These are phyloP conservation scores for Gymnothorax javanicus DNA, from an alignment of 2,797 vertebrate species.

Conservation along the genomic window DNA sequence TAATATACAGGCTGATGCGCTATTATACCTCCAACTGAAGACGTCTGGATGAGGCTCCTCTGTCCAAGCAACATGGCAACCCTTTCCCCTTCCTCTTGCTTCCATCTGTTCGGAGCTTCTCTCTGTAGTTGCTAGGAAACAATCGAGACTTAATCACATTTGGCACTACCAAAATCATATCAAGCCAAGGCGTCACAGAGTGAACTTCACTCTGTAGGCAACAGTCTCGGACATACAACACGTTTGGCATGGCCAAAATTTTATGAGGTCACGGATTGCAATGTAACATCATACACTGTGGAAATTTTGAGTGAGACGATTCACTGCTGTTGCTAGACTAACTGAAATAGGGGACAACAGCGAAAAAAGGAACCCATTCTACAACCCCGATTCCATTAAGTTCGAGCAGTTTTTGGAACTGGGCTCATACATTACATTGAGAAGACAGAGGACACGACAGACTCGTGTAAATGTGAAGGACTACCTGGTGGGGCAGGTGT, in stretches of 20 bases:
- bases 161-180: constrained; percentile 28
- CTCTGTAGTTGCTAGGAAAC: constrained; percentile 37
- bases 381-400: neutral
- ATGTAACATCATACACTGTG: neutral
- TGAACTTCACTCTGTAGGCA: too few relatives aligned
- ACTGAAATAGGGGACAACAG: neutral
- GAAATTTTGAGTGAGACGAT: neutral
- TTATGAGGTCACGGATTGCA: neutral
- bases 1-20: neutral
- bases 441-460: neutral
- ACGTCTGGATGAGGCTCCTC: constrained; percentile 61
- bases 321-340: neutral
- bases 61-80: constrained; percentile 60
- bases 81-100: constrained; percentile 60
- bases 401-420: too few relatives aligned
- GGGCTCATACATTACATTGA: neutral
- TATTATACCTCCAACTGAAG: constrained; percentile 65
- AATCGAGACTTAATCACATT: neutral
- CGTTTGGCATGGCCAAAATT: constrained; percentile 46
- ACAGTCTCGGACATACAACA: neutral
- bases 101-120: constrained; percentile 56
- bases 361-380: neutral
- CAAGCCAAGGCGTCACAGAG: too few relatives aligned
- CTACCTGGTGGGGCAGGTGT: constrained; percentile 77
- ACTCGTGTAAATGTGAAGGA: neutral